Evolutionary conservation across 30 jellyfish, hydroid and myxozoan species (phyloP).

Genomic region (Mastigias papua): DNA sequence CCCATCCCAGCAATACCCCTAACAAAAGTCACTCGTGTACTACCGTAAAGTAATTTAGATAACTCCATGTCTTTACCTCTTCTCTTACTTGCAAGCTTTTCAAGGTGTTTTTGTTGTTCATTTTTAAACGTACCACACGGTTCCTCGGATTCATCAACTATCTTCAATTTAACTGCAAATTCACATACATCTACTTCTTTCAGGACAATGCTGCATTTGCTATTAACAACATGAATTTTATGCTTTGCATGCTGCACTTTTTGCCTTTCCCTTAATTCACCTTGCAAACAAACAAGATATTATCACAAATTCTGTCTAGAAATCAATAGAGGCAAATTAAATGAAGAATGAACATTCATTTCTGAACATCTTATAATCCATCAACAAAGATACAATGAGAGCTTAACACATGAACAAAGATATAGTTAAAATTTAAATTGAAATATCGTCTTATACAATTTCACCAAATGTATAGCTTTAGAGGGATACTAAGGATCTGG

Average conservation of each 20-base stretch:
- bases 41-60: neutral
- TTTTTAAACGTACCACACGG: neutral
- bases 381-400: no score
- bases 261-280: neutral
- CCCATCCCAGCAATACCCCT: neutral
- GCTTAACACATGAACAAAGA: no score
- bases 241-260: neutral
- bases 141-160: neutral
- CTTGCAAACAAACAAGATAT: neutral
- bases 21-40: neutral
- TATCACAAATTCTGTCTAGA: neutral
- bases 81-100: neutral
- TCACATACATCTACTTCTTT: neutral
- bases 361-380: no score
- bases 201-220: neutral
- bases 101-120: neutral
- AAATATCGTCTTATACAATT: no score
- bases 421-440: no score
- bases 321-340: neutral
- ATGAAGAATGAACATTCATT: no score
- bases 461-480: no score
- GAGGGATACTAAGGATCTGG: no score
- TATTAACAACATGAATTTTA: neutral
- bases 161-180: neutral
- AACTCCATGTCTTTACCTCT: neutral